Percentiles rank a stretch among this genome's conserved stretches.
These are phyloP conservation scores for Drosophila yakuba DNA, from an alignment of 1,140 invertebrate genomes.

Conservation along the genomic window DNA sequence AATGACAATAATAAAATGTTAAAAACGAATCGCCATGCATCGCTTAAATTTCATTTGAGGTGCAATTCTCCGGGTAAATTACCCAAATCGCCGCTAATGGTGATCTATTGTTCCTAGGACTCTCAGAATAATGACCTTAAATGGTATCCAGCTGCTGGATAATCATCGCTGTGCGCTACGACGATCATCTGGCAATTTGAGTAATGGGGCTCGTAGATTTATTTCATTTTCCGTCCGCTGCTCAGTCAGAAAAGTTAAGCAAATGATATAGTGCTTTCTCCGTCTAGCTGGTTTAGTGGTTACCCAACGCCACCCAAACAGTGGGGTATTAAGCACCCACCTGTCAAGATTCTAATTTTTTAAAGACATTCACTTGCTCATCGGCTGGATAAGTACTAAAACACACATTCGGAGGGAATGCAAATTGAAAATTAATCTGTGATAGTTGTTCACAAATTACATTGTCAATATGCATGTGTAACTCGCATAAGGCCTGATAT, in stretches of 20 bases:
- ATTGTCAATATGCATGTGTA: too few relatives aligned
- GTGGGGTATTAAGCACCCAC: neutral
- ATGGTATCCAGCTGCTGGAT: constrained; percentile 21
- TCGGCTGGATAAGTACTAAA: too few relatives aligned
- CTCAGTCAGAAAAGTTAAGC: neutral
- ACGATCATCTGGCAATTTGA: neutral
- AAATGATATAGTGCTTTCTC: neutral
- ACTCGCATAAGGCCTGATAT: too few relatives aligned
- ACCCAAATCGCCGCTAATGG: constrained; percentile 2
- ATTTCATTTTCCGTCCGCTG: neutral
- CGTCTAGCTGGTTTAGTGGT: neutral
- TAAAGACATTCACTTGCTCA: neutral
- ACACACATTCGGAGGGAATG: too few relatives aligned
- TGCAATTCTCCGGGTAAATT: neutral
- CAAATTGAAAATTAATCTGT: too few relatives aligned
- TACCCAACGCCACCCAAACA: neutral
- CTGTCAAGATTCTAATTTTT: neutral
- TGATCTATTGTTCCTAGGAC: constrained; percentile 11
- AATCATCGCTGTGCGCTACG: constrained; percentile 4
- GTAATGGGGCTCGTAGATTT: constrained; percentile 11
- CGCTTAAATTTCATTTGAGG: constrained; percentile 4
- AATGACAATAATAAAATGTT: constrained; percentile 83
- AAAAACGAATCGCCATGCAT: constrained; percentile 39
- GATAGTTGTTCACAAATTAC: neutral
- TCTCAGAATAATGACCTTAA: neutral